These are phyloP conservation scores for Tetrax tetrax DNA, from an alignment of 2,113 vertebrate genomes.

Conservation along the genomic window DNA sequence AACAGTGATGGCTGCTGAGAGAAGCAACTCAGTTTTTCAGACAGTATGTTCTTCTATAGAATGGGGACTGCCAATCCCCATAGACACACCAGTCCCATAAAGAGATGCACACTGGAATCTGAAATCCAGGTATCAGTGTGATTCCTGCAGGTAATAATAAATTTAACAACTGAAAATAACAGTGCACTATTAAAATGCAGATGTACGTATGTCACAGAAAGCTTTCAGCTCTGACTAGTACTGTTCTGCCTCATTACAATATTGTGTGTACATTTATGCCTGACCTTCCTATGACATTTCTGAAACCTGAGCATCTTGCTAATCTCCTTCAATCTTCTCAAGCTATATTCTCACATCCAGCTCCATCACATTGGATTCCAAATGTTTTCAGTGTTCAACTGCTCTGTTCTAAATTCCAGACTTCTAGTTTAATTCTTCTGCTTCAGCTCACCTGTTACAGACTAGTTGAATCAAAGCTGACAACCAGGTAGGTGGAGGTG, in stretches of 20 bases:
- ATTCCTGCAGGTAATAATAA: background rate
- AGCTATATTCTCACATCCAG: background rate
- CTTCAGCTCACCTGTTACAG: background rate
- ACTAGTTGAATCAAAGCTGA: background rate
- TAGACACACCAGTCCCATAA: background rate
- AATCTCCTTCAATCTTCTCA: background rate
- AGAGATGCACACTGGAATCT: background rate
- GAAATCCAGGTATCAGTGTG: background rate
- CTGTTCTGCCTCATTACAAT: background rate
- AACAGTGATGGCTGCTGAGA: fast-evolving
- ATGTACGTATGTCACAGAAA: background rate
- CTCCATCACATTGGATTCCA: background rate
- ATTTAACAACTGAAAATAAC: background rate
- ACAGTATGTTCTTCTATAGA: background rate
- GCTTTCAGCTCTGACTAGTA: background rate
- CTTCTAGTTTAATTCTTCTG: background rate
- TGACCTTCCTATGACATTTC: background rate
- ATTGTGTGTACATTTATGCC: background rate
- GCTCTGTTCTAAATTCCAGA: background rate
- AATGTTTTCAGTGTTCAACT: background rate
- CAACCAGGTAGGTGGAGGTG: background rate
- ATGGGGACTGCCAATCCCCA: background rate
- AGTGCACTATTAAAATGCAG: background rate
- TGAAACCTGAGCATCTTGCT: conserved; percentile 18
- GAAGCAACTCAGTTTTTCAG: background rate